phyloP scores from a whole-genome alignment of 2,113 vertebrate genomes.

The Lophius piscatorius region DNA sequence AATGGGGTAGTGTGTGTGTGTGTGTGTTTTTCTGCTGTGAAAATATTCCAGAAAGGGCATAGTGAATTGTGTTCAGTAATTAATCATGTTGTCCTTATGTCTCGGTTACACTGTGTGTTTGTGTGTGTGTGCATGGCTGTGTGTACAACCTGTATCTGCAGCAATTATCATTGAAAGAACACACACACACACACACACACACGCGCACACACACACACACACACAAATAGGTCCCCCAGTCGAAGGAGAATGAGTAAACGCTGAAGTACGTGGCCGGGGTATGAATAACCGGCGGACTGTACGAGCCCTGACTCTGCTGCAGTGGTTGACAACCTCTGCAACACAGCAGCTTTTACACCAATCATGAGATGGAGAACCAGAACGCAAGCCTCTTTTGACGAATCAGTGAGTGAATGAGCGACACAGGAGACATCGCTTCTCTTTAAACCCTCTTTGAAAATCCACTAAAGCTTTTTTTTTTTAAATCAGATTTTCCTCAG shows the following conservation, averaged over 20 bases:
- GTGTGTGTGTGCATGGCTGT: neutral
- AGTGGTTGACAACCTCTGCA: slow-evolving; percentile 48
- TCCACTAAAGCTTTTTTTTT: neutral
- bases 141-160: slow-evolving; percentile 28
- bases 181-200: slow-evolving; percentile 5
- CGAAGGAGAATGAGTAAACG: slow-evolving; percentile 39
- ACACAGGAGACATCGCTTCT: neutral
- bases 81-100: slow-evolving; percentile 21
- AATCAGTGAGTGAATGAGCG: neutral
- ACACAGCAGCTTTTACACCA: slow-evolving; percentile 16
- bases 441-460: neutral
- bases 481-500: neutral
- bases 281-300: slow-evolving; percentile 51
- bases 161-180: slow-evolving; percentile 23
- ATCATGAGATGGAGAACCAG: slow-evolving; percentile 5
- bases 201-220: slow-evolving; percentile 21
- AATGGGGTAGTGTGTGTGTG: slow-evolving; percentile 12
- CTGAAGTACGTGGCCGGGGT: slow-evolving; percentile 58
- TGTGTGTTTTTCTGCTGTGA: neutral
- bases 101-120: neutral
- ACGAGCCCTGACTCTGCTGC: slow-evolving; percentile 38
- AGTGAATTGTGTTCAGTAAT: slow-evolving; percentile 28
- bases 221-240: slow-evolving; percentile 17
- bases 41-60: neutral
- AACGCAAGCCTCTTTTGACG: neutral